Percentiles rank a stretch among this genome's conserved stretches.
phyloP scores from a whole-genome alignment of 1,140 invertebrate species.

The Magallana angulata region DNA sequence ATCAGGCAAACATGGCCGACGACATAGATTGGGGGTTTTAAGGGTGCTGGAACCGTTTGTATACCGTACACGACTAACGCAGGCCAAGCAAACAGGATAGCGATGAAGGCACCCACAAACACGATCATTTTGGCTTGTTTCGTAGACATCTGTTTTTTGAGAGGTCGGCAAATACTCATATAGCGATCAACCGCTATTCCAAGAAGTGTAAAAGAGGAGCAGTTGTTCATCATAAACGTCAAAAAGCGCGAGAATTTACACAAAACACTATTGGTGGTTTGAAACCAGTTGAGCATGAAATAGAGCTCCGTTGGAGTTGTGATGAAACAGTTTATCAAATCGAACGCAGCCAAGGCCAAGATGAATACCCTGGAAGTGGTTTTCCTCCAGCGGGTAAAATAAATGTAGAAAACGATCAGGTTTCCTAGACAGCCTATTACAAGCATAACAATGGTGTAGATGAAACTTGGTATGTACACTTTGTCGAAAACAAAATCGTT shows the following conservation, averaged over 20 bases:
- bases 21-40: conserved; percentile 29
- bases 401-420: conserved; percentile 66
- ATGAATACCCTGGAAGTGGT: conserved; percentile 65
- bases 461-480: conserved; percentile 57
- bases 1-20: conserved; percentile 57
- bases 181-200: conserved; percentile 69
- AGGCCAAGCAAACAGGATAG: conserved; percentile 63
- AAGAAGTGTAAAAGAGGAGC: conserved; percentile 62
- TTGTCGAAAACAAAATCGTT: conserved; percentile 34
- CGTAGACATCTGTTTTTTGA: conserved; percentile 50
- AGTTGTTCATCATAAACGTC: conserved; percentile 69
- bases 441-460: conserved; percentile 61
- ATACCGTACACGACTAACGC: conserved; percentile 65
- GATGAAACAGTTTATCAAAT: conserved; percentile 67
- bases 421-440: conserved; percentile 65
- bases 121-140: conserved; percentile 60
- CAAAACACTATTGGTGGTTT: conserved; percentile 51
- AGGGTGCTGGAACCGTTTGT: conserved; percentile 44
- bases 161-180: conserved; percentile 66
- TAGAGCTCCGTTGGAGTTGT: conserved; percentile 68
- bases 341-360: conserved; percentile 60
- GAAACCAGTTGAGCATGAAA: conserved; percentile 60
- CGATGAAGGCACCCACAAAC: conserved; percentile 48
- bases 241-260: conserved; percentile 67
- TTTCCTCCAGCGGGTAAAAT: conserved; percentile 61